Evolutionary conservation across 2,888 invertebrate genomes (phyloP).

Genomic region (Eupithecia exiguata): DNA sequence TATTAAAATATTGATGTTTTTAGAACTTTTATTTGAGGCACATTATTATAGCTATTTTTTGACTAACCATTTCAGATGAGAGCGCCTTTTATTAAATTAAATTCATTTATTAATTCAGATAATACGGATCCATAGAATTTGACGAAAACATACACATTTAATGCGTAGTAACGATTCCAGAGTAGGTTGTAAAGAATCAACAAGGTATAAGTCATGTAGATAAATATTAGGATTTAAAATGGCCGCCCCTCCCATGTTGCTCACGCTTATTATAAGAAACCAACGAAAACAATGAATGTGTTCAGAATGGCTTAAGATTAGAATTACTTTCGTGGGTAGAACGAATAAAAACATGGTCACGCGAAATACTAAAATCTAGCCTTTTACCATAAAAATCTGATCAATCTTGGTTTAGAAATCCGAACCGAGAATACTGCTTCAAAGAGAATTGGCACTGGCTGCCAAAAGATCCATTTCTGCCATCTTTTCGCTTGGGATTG

Average conservation of each 20-base stretch:
- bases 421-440: neutral
- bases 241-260: too few species aligned
- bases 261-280: too few species aligned
- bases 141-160: too few species aligned
- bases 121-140: too few species aligned
- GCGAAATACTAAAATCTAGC: neutral
- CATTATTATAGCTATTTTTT: neutral
- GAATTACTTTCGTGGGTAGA: too few species aligned
- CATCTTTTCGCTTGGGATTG: conserved; percentile 4
- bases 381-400: neutral
- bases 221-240: too few species aligned
- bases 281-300: too few species aligned
- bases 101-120: too few species aligned
- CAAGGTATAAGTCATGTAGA: too few species aligned
- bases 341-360: neutral
- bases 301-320: too few species aligned
- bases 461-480: conserved; percentile 6
- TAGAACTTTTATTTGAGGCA: neutral
- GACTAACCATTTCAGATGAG: neutral
- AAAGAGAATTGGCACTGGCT: conserved; percentile 9
- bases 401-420: conserved; percentile 2
- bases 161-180: neutral
- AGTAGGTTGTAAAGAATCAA: too few species aligned
- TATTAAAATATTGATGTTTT: conserved; percentile 20
- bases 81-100: neutral